Evolutionary conservation across 2,113 vertebrate genomes (phyloP).

Genomic region (Halcyon senegalensis): DNA sequence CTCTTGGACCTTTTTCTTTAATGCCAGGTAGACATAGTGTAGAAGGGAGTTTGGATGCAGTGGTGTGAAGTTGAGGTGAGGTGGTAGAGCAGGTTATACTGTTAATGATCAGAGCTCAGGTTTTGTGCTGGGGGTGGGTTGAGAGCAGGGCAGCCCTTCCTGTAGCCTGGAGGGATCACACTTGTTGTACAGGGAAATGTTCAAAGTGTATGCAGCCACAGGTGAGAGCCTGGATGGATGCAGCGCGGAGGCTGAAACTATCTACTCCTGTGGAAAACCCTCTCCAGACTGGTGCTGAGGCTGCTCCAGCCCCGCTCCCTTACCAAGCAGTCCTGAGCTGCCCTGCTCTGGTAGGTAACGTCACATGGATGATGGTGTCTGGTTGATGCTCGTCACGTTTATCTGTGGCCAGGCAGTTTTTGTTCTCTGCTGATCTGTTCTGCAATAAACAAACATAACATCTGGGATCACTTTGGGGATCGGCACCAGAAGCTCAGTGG

Average conservation of each 20-base stretch:
- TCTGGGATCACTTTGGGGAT: neutral
- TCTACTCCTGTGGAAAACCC: neutral
- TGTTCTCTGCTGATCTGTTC: neutral
- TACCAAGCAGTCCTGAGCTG: neutral
- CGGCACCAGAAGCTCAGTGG: neutral
- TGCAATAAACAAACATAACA: neutral
- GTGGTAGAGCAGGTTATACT: neutral
- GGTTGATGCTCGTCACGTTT: neutral
- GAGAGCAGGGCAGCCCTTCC: neutral
- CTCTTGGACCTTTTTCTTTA: neutral
- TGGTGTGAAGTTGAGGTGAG: neutral
- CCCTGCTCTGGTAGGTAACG: neutral
- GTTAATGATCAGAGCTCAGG: neutral
- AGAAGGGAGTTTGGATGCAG: neutral
- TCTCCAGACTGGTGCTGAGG: neutral
- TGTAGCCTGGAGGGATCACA: neutral
- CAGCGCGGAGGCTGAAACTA: neutral
- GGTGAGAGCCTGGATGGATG: neutral
- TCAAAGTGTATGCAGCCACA: neutral
- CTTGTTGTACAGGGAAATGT: accelerated
- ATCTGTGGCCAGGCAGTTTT: neutral
- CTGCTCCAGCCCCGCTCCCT: accelerated
- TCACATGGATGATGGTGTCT: no score
- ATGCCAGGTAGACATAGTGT: neutral
- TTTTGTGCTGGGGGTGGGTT: neutral